Percentiles rank a stretch among this genome's conserved stretches.
Conservation (phyloP, 2,797 vertebrate genomes). For the Anisognathus igniventris region DNA sequence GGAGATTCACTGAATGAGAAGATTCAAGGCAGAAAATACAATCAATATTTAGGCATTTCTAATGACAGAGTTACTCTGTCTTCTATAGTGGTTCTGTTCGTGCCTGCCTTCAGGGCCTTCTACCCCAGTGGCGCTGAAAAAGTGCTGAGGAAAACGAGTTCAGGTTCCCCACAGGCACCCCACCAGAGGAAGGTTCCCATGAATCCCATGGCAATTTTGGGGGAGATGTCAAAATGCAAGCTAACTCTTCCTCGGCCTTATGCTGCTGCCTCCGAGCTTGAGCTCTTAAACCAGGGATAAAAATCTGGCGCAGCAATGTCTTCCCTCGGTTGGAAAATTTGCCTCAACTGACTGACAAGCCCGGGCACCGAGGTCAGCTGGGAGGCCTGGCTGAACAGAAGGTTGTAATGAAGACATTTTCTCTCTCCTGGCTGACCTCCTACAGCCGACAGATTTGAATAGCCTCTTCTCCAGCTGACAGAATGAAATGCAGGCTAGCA, state of each 20-base stretch:
- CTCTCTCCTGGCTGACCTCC: conserved; percentile 53
- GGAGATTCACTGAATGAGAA: not conserved
- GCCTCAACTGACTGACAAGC: conserved; percentile 19
- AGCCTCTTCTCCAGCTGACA: conserved; percentile 48
- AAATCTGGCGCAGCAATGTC: not conserved
- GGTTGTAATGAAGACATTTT: conserved; percentile 62
- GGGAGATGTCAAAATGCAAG: not conserved
- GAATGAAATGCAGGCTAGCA: conserved; percentile 47
- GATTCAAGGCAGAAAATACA: not conserved
- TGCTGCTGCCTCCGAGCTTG: not conserved
- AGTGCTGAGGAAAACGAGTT: not conserved
- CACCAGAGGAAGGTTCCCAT: not conserved
- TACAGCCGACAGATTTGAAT: conserved; percentile 59
- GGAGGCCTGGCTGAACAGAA: conserved; percentile 54
- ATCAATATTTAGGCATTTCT: not conserved
- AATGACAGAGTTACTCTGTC: not conserved
- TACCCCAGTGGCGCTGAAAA: not conserved
- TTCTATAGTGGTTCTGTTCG: not conserved
- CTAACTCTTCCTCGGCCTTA: not conserved
- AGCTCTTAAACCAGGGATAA: not conserved
- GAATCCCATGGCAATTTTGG: not conserved
- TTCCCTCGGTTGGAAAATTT: conserved; percentile 34
- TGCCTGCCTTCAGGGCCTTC: not conserved
- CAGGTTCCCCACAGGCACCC: not conserved
- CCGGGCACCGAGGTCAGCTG: conserved; percentile 9